Base-by-base conservation (phyloP, 2,797 vertebrate genomes). In the Philypnodon macrostomus region DNA sequence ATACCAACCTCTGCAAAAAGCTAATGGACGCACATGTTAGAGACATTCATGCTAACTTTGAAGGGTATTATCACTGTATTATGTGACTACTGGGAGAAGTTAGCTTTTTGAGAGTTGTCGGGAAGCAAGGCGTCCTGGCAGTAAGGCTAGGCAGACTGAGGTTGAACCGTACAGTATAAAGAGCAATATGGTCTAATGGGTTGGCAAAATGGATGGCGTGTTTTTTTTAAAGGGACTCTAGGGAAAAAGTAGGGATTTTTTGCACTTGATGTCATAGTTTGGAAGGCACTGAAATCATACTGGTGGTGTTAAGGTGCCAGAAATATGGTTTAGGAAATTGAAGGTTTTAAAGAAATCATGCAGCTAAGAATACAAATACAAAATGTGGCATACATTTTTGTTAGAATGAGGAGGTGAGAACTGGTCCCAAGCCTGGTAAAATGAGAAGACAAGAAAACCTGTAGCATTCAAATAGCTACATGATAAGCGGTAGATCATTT, bases 1-100 rank as follows among this genome's bases (percentile, higher is more conserved):
- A 23, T 11, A 34, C 34, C 47, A 30, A 47, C 29, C 23, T 17
- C 13, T 10, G 12, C 19, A 34, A 44, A 46, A 52, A 13, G 23
- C 38, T 35, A 35, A 6, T 40, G 33, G 15, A 35, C n/a, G 5
- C 44, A 19, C 29, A 46, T 46, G 42, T 16, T 46, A 46, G 26
- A 44, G 41, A 32, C 29, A 32, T 31, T n/a, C 29, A 19, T 21
- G 29, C 14, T 19, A 32, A 32, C 16, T 42, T 15, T 6, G 27
- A 31, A 12, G 11, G 42, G 29, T 32, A 33, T 32, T 32, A 46
- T 32, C 42, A 32, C 16, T 30, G 15, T 44, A 30, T 41, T 27
- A 44, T 44, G 11, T 30, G 26, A 7, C 41, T 17, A 17, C 13
- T 17, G 41, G 26, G 26, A 30, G 5, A 41, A 13, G 41, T 30